Percentiles rank a stretch among this genome's conserved stretches.
Evolutionary conservation across 2,797 vertebrate species (phyloP).

Genomic region (Enteromius unitaeniatus): DNA sequence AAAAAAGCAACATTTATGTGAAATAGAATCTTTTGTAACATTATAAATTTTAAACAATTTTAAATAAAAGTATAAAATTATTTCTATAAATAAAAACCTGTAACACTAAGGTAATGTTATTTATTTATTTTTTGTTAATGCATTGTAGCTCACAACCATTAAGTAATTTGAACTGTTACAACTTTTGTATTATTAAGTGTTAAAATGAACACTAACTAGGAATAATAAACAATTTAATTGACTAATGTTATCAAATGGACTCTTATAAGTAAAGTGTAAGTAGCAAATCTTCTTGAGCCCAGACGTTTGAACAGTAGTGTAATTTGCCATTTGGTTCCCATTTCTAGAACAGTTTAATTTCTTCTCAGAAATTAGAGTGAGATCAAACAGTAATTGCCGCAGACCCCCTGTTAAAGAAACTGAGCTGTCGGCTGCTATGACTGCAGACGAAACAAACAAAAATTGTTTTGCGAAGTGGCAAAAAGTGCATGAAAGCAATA

Average conservation of each 20-base stretch:
- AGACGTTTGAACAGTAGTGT: neutral
- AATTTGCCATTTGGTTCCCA: neutral
- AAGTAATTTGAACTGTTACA: neutral
- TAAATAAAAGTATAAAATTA: no score
- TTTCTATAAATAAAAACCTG: neutral
- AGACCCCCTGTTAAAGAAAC: neutral
- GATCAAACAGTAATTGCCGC: neutral
- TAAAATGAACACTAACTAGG: neutral
- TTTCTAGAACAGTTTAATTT: neutral
- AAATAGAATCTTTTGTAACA: neutral
- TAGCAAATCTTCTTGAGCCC: neutral
- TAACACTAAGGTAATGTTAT: neutral
- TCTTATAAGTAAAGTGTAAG: neutral
- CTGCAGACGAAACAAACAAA: neutral
- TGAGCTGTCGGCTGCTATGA: neutral
- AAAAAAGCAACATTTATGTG: neutral
- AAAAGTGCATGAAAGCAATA: constrained; percentile 30
- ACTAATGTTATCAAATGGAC: neutral
- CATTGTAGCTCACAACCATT: neutral
- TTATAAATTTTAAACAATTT: neutral
- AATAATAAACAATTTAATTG: neutral
- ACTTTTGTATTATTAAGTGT: neutral
- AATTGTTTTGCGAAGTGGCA: neutral
- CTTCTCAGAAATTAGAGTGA: neutral
- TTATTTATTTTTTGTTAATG: neutral